A percentile compares a stretch with the other conserved stretches of the same genome.
Conservation (phyloP, 2,113 vertebrate species). For the Tapirus terrestris region DNA sequence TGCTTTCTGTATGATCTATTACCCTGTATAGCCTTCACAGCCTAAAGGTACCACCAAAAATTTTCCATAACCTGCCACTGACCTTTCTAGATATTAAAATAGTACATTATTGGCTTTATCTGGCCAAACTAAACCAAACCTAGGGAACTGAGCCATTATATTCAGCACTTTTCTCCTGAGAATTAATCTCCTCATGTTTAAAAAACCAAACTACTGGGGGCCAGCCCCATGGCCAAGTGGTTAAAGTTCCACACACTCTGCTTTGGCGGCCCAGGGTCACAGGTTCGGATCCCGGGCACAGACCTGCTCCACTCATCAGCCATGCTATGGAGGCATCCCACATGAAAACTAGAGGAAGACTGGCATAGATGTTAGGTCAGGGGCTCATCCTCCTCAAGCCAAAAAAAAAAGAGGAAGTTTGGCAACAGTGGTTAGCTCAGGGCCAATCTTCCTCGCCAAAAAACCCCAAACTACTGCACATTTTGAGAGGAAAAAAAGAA, state of each 20-base stretch:
- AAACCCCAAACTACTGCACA: neutral
- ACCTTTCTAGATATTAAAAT: neutral
- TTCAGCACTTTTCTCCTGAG: neutral
- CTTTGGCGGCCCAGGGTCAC: no score
- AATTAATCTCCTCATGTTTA: neutral
- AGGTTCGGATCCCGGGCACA: no score
- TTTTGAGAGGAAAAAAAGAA: neutral
- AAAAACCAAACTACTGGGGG: neutral
- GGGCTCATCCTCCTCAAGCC: no score
- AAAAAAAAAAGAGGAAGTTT: no score
- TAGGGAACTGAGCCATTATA: neutral
- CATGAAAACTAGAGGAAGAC: no score
- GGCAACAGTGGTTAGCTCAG: no score
- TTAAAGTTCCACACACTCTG: no score
- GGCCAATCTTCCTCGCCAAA: no score
- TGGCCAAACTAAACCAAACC: neutral
- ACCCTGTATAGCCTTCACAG: neutral
- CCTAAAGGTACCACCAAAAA: neutral
- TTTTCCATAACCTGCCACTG: neutral
- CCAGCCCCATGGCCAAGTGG: no score
- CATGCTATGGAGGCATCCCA: no score
- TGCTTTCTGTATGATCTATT: neutral
- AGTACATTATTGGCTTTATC: neutral
- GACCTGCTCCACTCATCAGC: no score
- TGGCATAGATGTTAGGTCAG: no score